Evolutionary conservation across 2,113 vertebrate genomes (phyloP), one percentile per base, ranked within the genome.

Genomic region (Turnix velox): DNA sequence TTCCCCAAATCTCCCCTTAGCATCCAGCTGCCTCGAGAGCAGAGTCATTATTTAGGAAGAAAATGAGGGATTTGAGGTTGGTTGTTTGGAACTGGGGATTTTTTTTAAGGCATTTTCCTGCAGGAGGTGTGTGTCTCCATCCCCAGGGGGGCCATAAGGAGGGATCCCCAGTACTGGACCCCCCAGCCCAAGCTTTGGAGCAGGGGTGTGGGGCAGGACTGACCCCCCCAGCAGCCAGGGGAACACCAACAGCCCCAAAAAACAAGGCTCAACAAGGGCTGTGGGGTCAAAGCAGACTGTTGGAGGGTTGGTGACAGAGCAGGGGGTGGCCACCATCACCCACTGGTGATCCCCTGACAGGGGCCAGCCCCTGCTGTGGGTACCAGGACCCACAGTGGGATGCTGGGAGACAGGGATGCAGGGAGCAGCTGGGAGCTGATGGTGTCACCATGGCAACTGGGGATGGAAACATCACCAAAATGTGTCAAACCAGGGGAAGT

Each of bases 321-420:
- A 15, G 52, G 69, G 69, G 52, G 20, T 28, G 7, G 17, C 22
- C 37, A 30, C 43, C 55, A 11, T 39, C 16, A 3, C 55, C 55
- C 22, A 13, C 24, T 4, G n/a, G 52, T 43, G 28, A 11, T 9
- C n/a, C n/a, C n/a, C n/a, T n/a, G n/a, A n/a, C n/a, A n/a, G n/a
- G n/a, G 0, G 7, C 15, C 6, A 2, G 51, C 37, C 15, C 17
- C 35, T 27, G 43, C 43, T 7, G 40, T 0, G 1, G 14, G n/a
- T 18, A 18, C 55, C 15, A 1, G 45, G 23, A 33, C 51, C 46
- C 46, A 18, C 20, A 2, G 27, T 40, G 17, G 13, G 45, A 28
- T 8, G 63, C 18, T 0, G 1, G 12, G n/a, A 83, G 76, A 51
- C 24, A 17, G 30, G 55, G 59, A 66, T 12, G 14, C 3, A 1